Evolutionary conservation across 2,797 vertebrate species (phyloP).

Genomic region (Silurus aristotelis): DNA sequence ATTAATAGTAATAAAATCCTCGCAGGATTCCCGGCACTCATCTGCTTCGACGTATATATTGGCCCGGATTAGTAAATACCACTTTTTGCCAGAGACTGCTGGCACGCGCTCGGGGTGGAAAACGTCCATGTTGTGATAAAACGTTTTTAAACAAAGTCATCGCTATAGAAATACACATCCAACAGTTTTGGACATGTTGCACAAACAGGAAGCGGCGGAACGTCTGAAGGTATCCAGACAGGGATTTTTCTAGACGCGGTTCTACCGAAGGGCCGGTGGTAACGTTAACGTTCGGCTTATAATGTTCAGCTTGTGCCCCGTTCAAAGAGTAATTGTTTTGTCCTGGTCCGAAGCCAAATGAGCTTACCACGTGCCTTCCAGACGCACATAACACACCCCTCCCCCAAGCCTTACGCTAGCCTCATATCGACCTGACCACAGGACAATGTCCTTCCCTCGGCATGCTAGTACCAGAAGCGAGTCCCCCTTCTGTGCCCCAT

Average conservation of each 20-base stretch:
- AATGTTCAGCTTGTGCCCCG: conserved; percentile 16
- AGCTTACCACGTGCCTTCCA: conserved; percentile 50
- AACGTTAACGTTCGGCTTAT: conserved; percentile 2
- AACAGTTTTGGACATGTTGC: conserved; percentile 11
- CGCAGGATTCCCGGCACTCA: not conserved
- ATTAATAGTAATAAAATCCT: not conserved
- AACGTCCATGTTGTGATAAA: conserved; percentile 29
- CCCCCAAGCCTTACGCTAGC: conserved; percentile 37
- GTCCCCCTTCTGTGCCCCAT: conserved; percentile 33
- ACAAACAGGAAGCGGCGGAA: conserved; percentile 21
- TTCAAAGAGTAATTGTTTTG: conserved; percentile 36
- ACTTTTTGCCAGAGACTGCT: conserved; percentile 27
- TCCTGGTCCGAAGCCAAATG: conserved; percentile 43
- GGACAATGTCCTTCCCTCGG: conserved; percentile 32
- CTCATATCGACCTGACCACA: conserved; percentile 40
- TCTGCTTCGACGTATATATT: conserved; percentile 22
- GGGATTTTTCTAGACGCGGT: not conserved
- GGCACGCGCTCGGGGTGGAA: not conserved
- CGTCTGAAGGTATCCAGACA: not conserved
- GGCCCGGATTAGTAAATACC: conserved; percentile 32
- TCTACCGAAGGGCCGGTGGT: not conserved
- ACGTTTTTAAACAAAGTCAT: conserved; percentile 36
- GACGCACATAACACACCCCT: conserved; percentile 24
- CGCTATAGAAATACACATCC: conserved; percentile 29
- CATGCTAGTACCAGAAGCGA: conserved; percentile 40